phyloP scores from a whole-genome alignment of 1,140 invertebrate genomes.

The Papilio polytes region DNA sequence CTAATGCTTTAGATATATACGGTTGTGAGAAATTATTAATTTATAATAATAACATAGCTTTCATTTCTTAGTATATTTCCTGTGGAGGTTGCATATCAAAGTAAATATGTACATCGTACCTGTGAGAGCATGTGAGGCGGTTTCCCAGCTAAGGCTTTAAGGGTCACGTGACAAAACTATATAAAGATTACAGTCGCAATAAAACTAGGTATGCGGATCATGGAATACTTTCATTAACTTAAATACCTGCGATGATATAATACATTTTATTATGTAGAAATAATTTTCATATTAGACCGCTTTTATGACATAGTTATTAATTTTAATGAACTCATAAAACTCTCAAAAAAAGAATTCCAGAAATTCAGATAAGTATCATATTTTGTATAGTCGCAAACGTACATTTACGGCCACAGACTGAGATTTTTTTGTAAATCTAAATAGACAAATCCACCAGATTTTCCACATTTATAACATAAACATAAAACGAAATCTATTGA shows the following conservation, averaged over 20 bases:
- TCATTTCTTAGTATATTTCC: slow-evolving; percentile 34
- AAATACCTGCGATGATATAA: slow-evolving; percentile 35
- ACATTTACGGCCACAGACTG: too few species aligned
- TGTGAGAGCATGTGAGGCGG: background rate
- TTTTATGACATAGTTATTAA: background rate
- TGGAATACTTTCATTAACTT: slow-evolving; percentile 39
- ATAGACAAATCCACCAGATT: background rate
- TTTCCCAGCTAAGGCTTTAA: slow-evolving; percentile 21
- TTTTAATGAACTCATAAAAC: background rate
- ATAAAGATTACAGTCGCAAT: slow-evolving; percentile 38
- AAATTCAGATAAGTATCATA: too few species aligned
- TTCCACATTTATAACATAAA: background rate
- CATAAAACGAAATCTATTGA: background rate
- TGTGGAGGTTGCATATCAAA: background rate
- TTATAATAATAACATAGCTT: slow-evolving; percentile 15
- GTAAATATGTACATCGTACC: background rate
- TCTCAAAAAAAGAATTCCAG: too few species aligned
- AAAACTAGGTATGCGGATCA: slow-evolving; percentile 37
- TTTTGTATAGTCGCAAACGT: too few species aligned
- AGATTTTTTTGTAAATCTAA: too few species aligned
- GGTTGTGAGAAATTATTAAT: slow-evolving; percentile 32
- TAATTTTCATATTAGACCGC: background rate
- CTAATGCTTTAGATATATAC: background rate
- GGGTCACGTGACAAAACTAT: slow-evolving; percentile 36
- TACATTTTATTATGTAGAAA: slow-evolving; percentile 32